Evolutionary conservation across 2,888 invertebrate genomes (phyloP).

Genomic region (Ichneumoninae sp.): DNA sequence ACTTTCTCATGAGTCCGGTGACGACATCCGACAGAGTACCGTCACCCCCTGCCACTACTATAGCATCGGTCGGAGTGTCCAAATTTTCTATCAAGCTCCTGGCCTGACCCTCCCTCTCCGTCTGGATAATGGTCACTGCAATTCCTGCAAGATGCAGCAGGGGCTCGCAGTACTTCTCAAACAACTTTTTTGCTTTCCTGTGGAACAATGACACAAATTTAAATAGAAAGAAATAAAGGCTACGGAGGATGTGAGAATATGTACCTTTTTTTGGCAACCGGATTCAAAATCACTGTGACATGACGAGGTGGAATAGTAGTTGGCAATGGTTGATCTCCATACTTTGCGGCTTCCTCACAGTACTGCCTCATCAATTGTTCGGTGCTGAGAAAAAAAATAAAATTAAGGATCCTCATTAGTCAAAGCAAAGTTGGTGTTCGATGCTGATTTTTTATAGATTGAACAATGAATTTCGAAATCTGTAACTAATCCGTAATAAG

Average conservation of each 20-base stretch:
- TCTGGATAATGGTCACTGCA: conserved; percentile 90
- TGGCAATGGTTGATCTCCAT: conserved; percentile 88
- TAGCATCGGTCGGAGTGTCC: conserved; percentile 91
- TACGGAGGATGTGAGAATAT: conserved; percentile 80
- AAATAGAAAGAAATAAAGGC: conserved; percentile 22
- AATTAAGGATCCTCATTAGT: neutral
- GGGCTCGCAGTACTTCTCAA: conserved; percentile 97
- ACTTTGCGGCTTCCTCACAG: conserved; percentile 90
- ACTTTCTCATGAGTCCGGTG: conserved; percentile 92
- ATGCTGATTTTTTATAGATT: neutral
- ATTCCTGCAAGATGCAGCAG: conserved; percentile 96
- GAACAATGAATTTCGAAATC: neutral
- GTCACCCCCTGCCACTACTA: conserved; percentile 97
- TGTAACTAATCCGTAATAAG: neutral
- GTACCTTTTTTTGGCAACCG: conserved; percentile 94
- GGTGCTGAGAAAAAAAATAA: conserved; percentile 86
- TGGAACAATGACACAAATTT: conserved; percentile 55
- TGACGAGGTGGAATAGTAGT: conserved; percentile 88
- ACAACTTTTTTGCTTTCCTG: conserved; percentile 87
- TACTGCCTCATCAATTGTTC: conserved; percentile 91
- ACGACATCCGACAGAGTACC: conserved; percentile 96
- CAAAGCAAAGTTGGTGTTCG: neutral
- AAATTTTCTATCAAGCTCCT: conserved; percentile 92
- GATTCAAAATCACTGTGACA: conserved; percentile 95
- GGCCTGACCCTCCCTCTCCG: conserved; percentile 95